Evolutionary conservation across 2,888 invertebrate genomes (phyloP).

Genomic region (Troilus luridus): DNA sequence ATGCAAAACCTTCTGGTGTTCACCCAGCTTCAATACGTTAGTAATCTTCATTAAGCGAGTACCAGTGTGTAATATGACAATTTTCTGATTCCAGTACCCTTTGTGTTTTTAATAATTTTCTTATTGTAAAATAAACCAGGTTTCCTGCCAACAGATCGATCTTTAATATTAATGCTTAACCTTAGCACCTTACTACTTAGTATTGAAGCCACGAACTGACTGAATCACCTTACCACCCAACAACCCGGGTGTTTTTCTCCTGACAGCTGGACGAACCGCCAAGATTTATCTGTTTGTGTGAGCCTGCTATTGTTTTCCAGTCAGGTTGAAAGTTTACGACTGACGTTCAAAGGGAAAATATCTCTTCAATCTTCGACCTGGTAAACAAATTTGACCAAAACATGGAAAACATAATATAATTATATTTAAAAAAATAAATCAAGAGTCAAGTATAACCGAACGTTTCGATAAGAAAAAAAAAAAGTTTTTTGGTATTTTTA

Average conservation of each 20-base stretch:
- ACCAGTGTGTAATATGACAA: too few species aligned
- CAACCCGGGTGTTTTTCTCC: neutral
- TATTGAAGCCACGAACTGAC: neutral
- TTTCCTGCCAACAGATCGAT: neutral
- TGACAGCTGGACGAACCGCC: slow-evolving; percentile 29
- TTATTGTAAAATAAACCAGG: too few species aligned
- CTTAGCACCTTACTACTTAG: too few species aligned
- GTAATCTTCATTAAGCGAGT: too few species aligned
- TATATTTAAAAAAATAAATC: too few species aligned
- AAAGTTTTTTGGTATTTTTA: too few species aligned
- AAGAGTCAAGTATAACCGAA: too few species aligned
- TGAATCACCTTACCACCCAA: neutral
- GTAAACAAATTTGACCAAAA: slow-evolving; percentile 23
- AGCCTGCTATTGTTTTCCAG: slow-evolving; percentile 27
- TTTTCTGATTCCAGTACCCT: too few species aligned
- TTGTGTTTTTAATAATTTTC: too few species aligned
- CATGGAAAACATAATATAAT: neutral
- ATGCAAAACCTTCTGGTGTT: too few species aligned
- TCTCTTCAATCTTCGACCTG: neutral
- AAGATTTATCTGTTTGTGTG: slow-evolving; percentile 35
- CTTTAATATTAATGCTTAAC: neutral
- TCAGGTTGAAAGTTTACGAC: slow-evolving; percentile 31
- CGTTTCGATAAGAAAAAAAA: too few species aligned
- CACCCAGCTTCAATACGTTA: too few species aligned
- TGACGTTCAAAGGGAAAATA: slow-evolving; percentile 34